phyloP scores from a whole-genome alignment of 2,888 invertebrate species.

The Altica lythri region DNA sequence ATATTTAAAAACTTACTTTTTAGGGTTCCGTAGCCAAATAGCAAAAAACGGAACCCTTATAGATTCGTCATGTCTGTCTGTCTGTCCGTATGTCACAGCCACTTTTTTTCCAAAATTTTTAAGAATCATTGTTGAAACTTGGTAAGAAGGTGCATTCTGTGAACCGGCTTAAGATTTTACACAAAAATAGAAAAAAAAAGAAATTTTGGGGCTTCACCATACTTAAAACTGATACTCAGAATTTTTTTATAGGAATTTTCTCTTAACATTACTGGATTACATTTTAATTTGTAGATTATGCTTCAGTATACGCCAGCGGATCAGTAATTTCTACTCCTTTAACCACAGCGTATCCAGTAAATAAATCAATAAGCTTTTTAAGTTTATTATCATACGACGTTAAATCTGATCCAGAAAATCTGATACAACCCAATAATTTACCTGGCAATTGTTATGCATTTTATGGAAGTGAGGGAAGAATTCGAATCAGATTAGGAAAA shows the following conservation, averaged over 20 bases:
- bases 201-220: neutral
- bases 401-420: slow-evolving; percentile 51
- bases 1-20: no score
- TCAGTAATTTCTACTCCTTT: slow-evolving; percentile 61
- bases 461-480: slow-evolving; percentile 58
- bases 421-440: slow-evolving; percentile 52
- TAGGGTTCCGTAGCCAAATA: no score
- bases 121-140: neutral
- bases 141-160: neutral
- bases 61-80: no score
- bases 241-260: neutral
- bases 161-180: neutral
- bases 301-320: slow-evolving; percentile 64
- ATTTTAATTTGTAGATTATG: slow-evolving; percentile 58
- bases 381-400: slow-evolving; percentile 35
- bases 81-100: no score
- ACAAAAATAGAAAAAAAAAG: neutral
- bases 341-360: slow-evolving; percentile 50
- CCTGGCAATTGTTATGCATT: slow-evolving; percentile 71
- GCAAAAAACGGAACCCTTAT: no score
- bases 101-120: neutral
- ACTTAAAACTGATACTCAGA: neutral
- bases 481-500: slow-evolving; percentile 61
- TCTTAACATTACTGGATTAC: neutral
- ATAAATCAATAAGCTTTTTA: slow-evolving; percentile 37